Conservation (phyloP, 2,113 vertebrate genomes). For the Eublepharis macularius region DNA sequence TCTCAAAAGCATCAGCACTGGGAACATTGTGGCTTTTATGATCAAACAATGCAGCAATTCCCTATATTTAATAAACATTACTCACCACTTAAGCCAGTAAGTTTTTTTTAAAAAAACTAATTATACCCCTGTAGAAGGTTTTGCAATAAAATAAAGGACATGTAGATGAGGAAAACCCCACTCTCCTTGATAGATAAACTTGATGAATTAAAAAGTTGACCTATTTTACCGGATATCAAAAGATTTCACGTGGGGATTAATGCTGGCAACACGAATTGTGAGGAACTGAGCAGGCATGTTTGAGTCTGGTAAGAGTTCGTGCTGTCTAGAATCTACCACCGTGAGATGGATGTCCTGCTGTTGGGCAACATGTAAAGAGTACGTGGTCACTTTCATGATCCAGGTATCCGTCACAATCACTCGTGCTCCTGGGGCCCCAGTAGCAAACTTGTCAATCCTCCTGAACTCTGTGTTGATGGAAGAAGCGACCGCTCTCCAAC, state of each 20-base stretch:
- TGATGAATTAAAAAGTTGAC: not conserved
- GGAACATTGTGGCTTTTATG: not conserved
- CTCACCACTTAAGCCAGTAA: too few species aligned
- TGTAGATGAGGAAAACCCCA: not conserved
- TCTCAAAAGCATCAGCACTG: not conserved
- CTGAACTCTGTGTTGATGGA: constrained; percentile 91
- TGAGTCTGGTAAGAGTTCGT: constrained; percentile 85
- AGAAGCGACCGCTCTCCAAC: constrained; percentile 84
- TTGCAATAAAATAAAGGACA: not conserved
- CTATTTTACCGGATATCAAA: constrained; percentile 87
- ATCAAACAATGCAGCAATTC: not conserved
- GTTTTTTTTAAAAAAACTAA: not conserved
- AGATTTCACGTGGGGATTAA: constrained; percentile 77
- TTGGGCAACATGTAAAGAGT: constrained; percentile 82
- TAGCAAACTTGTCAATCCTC: constrained; percentile 92
- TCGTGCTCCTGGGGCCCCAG: constrained; percentile 83
- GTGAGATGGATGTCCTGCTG: constrained; percentile 89
- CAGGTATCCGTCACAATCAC: constrained; percentile 92
- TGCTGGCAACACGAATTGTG: constrained; percentile 85
- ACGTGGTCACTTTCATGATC: constrained; percentile 92
- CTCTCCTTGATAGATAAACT: not conserved
- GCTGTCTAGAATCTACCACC: constrained; percentile 85
- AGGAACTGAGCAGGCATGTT: constrained; percentile 88
- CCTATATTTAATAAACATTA: not conserved
- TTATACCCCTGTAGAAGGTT: not conserved